Conservation (phyloP, 2,113 vertebrate species). For the Chlorodrepanis virens region DNA sequence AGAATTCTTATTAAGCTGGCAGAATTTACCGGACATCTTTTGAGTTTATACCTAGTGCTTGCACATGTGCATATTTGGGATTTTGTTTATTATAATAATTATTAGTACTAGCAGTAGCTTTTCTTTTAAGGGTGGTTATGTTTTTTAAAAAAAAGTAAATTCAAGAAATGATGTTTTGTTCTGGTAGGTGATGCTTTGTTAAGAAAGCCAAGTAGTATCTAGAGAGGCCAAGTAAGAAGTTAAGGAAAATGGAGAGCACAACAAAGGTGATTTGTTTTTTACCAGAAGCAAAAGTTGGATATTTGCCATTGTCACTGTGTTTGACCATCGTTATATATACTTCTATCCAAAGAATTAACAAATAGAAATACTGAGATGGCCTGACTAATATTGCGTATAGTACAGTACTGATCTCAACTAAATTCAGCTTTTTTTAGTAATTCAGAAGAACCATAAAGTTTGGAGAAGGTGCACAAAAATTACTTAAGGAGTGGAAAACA, state of each 20-base stretch:
- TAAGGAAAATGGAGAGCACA: background rate
- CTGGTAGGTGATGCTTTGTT: background rate
- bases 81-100: background rate
- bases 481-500: background rate
- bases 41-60: background rate
- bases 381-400: background rate
- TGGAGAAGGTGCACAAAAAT: background rate
- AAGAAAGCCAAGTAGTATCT: background rate
- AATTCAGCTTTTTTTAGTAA: background rate
- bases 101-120: background rate
- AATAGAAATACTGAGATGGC: background rate
- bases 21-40: background rate
- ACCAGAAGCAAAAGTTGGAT: background rate
- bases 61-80: background rate
- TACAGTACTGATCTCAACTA: background rate
- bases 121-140: background rate
- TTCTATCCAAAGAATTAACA: background rate
- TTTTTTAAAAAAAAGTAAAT: background rate
- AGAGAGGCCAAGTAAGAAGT: background rate
- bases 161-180: background rate
- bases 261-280: background rate
- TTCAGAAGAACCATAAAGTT: background rate
- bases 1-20: background rate
- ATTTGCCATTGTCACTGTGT: background rate
- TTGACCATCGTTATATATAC: accelerated